Percentiles rank a stretch among this genome's conserved stretches.
Evolutionary conservation across 2,797 vertebrate species (phyloP).

Genomic region (Nyctalus aviator): DNA sequence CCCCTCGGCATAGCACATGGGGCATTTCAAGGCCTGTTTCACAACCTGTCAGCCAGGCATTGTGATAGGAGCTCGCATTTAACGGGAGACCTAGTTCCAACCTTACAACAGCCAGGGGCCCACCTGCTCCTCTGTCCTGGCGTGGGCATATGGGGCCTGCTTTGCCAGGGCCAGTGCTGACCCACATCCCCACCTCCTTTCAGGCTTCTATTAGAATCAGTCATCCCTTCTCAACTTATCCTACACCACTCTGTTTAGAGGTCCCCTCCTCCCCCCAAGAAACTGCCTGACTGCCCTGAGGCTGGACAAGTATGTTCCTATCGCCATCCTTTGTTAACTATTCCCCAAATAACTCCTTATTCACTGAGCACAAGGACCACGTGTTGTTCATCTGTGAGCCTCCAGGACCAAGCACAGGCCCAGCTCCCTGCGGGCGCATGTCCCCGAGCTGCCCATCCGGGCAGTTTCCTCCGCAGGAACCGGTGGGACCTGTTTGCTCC

Average conservation of each 20-base stretch:
- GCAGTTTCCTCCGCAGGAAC: not conserved
- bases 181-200: not conserved
- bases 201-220: not conserved
- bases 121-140: not conserved
- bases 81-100: not conserved
- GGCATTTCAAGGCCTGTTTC: not conserved
- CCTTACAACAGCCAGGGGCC: too few species aligned
- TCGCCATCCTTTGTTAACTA: not conserved
- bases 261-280: not conserved
- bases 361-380: not conserved
- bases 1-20: not conserved
- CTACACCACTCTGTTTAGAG: not conserved
- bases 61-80: not conserved
- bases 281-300: not conserved
- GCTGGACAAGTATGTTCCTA: not conserved
- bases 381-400: not conserved
- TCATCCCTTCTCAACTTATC: not conserved
- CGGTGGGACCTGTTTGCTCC: not conserved
- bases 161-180: too few species aligned
- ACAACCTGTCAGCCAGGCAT: not conserved
- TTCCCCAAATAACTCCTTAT: not conserved
- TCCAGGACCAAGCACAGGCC: not conserved
- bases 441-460: fast-evolving
- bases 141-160: not conserved
- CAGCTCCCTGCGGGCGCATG: not conserved